Evolutionary conservation across 2,113 vertebrate species (phyloP), one percentile per base, ranked within the genome.

Genomic region (Macrotus californicus): DNA sequence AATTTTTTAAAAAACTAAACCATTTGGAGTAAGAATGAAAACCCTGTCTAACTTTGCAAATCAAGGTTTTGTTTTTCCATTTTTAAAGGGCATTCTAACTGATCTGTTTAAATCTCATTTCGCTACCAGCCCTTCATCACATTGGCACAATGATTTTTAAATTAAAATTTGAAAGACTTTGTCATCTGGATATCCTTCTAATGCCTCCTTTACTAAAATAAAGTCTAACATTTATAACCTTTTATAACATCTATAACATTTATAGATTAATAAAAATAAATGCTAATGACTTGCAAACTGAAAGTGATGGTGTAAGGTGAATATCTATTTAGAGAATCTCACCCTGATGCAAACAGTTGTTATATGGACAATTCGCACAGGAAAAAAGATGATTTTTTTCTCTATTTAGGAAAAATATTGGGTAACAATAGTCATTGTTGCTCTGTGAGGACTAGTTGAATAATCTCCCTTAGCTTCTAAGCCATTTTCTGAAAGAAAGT

Each of bases 1-100:
- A 86, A n/a, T 82, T 95, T 91, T 21, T 50, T 96, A 87, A 70
- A n/a, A 96, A 96, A 97, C 97, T 48, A 46, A 96, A 91, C 87
- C 81, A 41, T n/a, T 21, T 41, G 81, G 77, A 76, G 39, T 92
- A 56, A 88, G 96, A 96, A 94, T 1, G 12, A 96, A 94, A 89
- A 86, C 88, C 46, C n/a, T 34, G 26, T 52, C 50, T 67, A 82
- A 80, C 73, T 95, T 75, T 86, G 85, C 79, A 89, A 97, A 97
- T 94, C 88, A 93, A 91, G 48, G 82, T 95, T 66, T 93, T 85
- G 81, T 82, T 64, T 83, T 70, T 88, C 79, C 21, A 13, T 84
- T 39, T 80, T 94, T 86, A 24, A 94, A 56, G 26, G n/a, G n/a
- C n/a, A n/a, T n/a, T n/a, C n/a, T n/a, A n/a, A n/a, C n/a, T 66